phyloP scores from a whole-genome alignment of 2,113 vertebrate genomes.

The Piaya cayana region DNA sequence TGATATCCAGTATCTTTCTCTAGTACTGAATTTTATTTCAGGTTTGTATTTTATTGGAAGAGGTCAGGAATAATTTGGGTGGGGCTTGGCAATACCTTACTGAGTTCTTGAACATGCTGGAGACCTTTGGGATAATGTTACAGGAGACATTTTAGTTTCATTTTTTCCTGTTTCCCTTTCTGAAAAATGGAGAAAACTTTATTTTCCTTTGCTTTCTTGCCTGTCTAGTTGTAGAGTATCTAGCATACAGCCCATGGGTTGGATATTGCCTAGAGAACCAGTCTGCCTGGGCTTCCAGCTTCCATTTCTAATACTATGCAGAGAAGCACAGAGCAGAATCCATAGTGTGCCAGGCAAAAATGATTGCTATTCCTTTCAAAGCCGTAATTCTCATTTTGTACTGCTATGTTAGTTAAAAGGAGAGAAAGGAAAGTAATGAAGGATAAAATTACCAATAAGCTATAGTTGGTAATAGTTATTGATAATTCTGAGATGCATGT shows the following conservation, averaged over 20 bases:
- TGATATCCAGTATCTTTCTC: neutral
- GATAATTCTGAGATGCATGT: neutral
- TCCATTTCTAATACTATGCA: neutral
- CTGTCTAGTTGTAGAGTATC: neutral
- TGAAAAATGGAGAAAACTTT: neutral
- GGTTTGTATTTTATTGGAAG: neutral
- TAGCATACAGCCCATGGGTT: neutral
- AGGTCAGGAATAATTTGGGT: neutral
- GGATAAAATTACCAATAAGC: neutral
- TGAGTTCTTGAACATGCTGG: neutral
- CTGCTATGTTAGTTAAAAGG: neutral
- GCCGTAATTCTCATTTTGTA: neutral
- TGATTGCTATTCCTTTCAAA: neutral
- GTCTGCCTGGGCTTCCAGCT: neutral
- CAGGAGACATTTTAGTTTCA: neutral
- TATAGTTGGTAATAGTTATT: neutral
- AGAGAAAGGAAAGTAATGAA: neutral
- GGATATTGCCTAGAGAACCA: neutral
- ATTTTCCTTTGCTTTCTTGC: neutral
- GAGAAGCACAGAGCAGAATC: neutral
- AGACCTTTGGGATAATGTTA: neutral
- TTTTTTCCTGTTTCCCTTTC: neutral
- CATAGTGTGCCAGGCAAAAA: neutral
- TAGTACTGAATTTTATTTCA: neutral
- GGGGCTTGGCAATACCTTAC: neutral